Base-by-base conservation (phyloP, 1,140 invertebrate species). In the Nomia melanderi region DNA sequence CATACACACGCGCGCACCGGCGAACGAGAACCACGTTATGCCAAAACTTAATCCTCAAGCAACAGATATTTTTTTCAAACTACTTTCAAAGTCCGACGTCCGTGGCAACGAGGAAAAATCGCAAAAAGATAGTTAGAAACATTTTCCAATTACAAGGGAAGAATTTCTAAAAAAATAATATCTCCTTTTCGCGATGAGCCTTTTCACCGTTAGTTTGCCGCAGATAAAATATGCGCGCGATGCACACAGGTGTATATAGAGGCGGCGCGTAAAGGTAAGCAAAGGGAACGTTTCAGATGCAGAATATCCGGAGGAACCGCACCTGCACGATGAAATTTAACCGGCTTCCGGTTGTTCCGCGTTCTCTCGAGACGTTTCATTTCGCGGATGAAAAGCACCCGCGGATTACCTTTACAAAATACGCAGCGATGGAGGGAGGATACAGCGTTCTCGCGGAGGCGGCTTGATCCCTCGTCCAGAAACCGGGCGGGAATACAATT, bases 401-500 rank as follows among this genome's bases (percentile, higher is more conserved):
- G 47, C 57, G 84, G 82, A 79, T 84, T 84, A 87, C 78, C 75
- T 84, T 78, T 71, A 76, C 82, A 74, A 83, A 86, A 86, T 81
- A 81, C 76, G 53, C 56, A n/a, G n/a, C n/a, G n/a, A n/a, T n/a
- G n/a, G n/a, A n/a, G n/a, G 54, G 31, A 17, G 64, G 76, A 79
- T 78, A 60, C 67, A 50, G 62, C 60, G 63, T 67, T 57, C 63
- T 44, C 65, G 63, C 39, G 53, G 31, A 60, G 78, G 60, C 47
- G 60, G 44, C 54, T 70, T 64, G 79, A 81, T 82, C 74, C 75
- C 64, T 20, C 33, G 27, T 50, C 23, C 64, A 70, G 47, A 54
- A 50, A 60, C 74, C n/a, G n/a, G n/a, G 57, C 57, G 66, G n/a
- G 44, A 73, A 79, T 74, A 85, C 79, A 78, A 81, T 85, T 81